Conservation (phyloP, 2,113 vertebrate species). For the Nothoprocta pentlandii region DNA sequence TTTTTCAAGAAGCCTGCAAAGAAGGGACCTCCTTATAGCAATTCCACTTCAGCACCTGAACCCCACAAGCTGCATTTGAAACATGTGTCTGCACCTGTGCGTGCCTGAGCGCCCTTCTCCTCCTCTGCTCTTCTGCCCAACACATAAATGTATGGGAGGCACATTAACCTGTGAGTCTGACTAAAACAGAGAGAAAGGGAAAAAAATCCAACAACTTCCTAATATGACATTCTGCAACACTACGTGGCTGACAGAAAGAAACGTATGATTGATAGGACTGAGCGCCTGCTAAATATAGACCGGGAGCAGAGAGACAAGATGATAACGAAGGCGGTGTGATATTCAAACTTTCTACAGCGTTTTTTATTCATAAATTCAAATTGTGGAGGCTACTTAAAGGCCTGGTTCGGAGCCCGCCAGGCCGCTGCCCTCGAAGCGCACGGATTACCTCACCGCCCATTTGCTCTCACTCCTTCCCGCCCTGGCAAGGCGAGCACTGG, state of each 20-base stretch:
- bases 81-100: not conserved
- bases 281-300: not conserved
- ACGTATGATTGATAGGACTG: not conserved
- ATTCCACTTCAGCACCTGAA: not conserved
- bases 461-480: not conserved
- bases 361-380: not conserved
- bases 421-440: not conserved
- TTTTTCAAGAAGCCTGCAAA: not conserved
- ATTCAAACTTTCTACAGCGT: not conserved
- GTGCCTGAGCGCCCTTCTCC: accelerated
- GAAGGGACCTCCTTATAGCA: not conserved
- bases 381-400: not conserved
- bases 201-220: not conserved
- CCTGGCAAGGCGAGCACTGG: not conserved
- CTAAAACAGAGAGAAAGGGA: not conserved
- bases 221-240: not conserved
- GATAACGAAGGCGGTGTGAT: not conserved
- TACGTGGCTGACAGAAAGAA: not conserved
- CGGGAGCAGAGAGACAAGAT: not conserved
- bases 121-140: not conserved
- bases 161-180: not conserved
- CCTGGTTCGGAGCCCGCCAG: not conserved
- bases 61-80: not conserved
- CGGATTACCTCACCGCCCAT: not conserved
- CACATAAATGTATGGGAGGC: not conserved